phyloP scores from a whole-genome alignment of 2,797 vertebrate genomes.

The Synaphobranchus kaupii region DNA sequence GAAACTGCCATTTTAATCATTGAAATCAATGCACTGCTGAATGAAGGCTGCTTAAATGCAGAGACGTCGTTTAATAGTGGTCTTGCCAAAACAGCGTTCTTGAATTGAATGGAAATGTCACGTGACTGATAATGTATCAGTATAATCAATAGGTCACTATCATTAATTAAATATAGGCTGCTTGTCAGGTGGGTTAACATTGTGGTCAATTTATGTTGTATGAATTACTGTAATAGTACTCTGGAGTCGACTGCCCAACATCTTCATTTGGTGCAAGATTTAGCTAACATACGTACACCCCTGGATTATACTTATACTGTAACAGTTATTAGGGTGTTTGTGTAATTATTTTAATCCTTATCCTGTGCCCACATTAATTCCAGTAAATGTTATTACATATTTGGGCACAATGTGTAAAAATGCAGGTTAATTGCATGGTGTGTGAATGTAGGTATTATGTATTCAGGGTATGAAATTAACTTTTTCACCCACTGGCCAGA shows the following conservation, averaged over 20 bases:
- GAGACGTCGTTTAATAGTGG: background rate
- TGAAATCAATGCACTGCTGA: background rate
- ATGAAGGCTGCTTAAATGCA: background rate
- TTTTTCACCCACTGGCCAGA: too few relatives aligned
- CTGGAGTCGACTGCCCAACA: background rate
- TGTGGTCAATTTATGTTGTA: too few relatives aligned
- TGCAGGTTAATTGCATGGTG: background rate
- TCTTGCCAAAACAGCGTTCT: background rate
- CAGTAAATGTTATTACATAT: background rate
- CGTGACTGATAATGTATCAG: too few relatives aligned
- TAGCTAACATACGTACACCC: background rate
- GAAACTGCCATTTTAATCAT: too few relatives aligned
- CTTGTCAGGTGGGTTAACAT: background rate
- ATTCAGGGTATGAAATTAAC: too few relatives aligned
- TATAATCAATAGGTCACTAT: background rate
- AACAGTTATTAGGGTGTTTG: background rate
- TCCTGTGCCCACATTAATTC: background rate
- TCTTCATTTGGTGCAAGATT: too few relatives aligned
- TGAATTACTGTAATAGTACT: background rate
- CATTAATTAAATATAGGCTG: background rate
- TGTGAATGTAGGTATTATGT: background rate
- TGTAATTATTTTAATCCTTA: background rate
- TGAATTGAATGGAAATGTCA: background rate
- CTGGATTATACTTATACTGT: background rate
- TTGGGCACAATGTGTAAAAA: background rate